A percentile compares a stretch with the other conserved stretches of the same genome.
Conservation (phyloP, 2,797 vertebrate species). For the Prunella strophiata region DNA sequence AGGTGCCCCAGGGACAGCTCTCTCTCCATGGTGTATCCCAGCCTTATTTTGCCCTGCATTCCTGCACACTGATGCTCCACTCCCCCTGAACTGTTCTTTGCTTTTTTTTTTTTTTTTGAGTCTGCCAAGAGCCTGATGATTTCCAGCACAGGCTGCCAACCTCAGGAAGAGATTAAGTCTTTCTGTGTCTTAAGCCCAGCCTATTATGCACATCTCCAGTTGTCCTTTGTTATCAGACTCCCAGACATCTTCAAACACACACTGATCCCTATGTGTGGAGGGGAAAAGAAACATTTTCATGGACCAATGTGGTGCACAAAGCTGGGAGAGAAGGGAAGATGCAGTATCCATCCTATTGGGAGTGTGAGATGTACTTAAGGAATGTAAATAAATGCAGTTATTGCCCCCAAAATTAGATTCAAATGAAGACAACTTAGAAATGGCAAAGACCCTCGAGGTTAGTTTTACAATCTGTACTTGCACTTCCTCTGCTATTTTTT, state of each 20-base stretch:
- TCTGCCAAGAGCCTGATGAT: neutral
- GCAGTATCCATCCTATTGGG: neutral
- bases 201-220: neutral
- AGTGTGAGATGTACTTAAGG: neutral
- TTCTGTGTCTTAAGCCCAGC: neutral
- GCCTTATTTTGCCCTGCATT: neutral
- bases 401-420: neutral
- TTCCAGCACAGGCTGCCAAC: neutral
- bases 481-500: neutral
- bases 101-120: neutral
- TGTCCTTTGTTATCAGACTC: neutral
- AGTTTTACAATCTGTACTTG: constrained; percentile 23
- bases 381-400: constrained; percentile 36
- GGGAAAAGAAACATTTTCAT: neutral
- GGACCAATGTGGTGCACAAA: neutral
- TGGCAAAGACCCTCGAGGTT: constrained; percentile 12
- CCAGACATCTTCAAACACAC: neutral
- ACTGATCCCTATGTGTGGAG: neutral
- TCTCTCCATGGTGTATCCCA: neutral
- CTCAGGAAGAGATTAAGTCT: neutral
- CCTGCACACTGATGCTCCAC: neutral
- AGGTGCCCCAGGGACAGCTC: neutral
- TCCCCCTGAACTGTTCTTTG: neutral
- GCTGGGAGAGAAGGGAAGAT: neutral
- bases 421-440: constrained; percentile 44